Evolutionary conservation across 2,888 invertebrate species (phyloP), one percentile per base, ranked within the genome.

Genomic region (Aphidius colemani): DNA sequence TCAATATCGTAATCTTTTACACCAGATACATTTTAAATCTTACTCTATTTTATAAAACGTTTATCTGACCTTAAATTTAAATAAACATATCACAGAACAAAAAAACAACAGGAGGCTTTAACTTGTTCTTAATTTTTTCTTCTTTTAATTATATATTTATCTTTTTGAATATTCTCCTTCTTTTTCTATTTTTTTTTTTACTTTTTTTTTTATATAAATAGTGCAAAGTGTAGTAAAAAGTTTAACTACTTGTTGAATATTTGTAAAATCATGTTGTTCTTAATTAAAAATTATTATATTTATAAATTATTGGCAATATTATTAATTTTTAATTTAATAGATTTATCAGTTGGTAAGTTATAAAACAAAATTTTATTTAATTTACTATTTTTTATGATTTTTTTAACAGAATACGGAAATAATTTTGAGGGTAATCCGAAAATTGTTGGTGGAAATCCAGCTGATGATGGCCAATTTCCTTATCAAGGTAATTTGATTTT

Each of bases 401-500:
- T 1, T 7, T 8, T 48, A 49, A 45, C 44, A 71, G 72, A 66
- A 7, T 53, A 67, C 41, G 66, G 64, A 57, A 46, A 53, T 11
- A 40, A 40, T 41, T 43, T 39, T 51, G 66, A 55, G 6, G 45
- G 70, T 7, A 64, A 71, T 41, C 68, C 76, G 1, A 81, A 82
- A 71, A 81, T 82, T 45, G 79, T 82, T 7, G 88, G 88, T 0
- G 88, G 88, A 0, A 81, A 82, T 0, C 78, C 83, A 49, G 88
- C 88, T 0, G 74, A 82, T 1, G 86, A 86, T 48, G 87, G 87
- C 0, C 85, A 87, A 6, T 84, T 83, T 13, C 88, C 88, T 0
- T 87, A 88, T 75, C 84, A 83, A 73, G 87, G 30, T 30, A 30
- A 30, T 30, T n/a, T n/a, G n/a, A n/a, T n/a, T n/a, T n/a, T n/a